A percentile compares a stretch with the other conserved stretches of the same genome.
These are phyloP conservation scores for Spodoptera picta DNA, from an alignment of 2,888 invertebrate species.

Conservation along the genomic window DNA sequence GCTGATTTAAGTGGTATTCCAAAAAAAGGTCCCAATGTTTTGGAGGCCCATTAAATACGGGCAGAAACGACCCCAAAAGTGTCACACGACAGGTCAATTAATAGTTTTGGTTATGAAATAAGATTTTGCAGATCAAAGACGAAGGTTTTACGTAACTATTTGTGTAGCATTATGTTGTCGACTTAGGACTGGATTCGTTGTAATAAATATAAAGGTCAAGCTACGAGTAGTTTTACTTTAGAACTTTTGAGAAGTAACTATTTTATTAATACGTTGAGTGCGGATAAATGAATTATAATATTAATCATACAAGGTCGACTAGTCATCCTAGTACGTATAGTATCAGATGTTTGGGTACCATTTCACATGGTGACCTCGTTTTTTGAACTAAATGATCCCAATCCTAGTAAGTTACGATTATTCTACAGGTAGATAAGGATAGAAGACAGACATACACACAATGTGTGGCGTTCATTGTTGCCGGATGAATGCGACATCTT, in stretches of 20 bases:
- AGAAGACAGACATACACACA: constrained; percentile 15
- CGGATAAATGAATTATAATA: constrained; percentile 25
- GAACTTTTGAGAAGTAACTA: constrained; percentile 3
- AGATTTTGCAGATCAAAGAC: no score
- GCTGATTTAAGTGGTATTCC: constrained; percentile 29
- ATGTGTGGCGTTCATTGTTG: constrained; percentile 32
- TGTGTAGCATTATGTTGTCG: no score
- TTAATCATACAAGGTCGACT: constrained; percentile 23
- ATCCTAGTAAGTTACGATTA: no score
- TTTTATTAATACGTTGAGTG: constrained; percentile 3
- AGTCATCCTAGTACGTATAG: constrained; percentile 6
- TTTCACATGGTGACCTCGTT: no score
- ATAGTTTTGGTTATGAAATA: no score
- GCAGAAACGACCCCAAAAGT: constrained; percentile 26
- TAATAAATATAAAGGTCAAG: neutral
- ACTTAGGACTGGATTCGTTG: no score
- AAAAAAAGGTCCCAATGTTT: constrained; percentile 39
- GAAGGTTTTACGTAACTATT: no score
- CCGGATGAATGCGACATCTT: constrained; percentile 50
- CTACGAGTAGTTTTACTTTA: neutral
- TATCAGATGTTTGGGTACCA: neutral
- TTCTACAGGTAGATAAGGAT: no score
- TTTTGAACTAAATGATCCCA: no score
- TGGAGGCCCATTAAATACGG: constrained; percentile 34
- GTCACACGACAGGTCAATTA: constrained; percentile 1